Evolutionary conservation across 2,888 invertebrate species (phyloP), one percentile per base, ranked within the genome.

Genomic region (Bellardia bayeri): DNA sequence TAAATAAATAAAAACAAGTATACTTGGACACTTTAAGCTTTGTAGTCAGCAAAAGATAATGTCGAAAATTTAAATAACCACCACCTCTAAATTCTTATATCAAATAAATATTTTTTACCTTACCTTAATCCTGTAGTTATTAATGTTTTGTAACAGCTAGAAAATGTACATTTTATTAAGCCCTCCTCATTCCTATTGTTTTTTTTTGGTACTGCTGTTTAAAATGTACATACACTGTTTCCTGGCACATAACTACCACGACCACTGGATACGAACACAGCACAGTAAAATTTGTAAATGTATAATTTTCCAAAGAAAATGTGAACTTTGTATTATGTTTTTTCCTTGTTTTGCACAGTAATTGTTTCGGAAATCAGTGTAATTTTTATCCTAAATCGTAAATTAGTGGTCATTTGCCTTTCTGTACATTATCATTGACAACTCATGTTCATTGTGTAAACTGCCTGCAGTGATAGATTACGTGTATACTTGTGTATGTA

Each of bases 391-490:
- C 42, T 11, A 54, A 76, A 58, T 69, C 69, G 16, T 76, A 83
- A 83, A 76, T 71, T 69, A 76, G 56, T 83, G 64, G 56, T 61
- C 81, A 85, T 58, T 69, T 75, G 40, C 30, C 75, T 66, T 40
- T 54, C 23, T 68, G 11, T 1, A 68, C 30, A 49, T 42, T 63
- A 51, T 37, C 42, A 14, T 7, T 68, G 30, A 42, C 51, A n/a
- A 16, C 13, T 30, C 14, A 49, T 37, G 69, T 11, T 16, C 16
- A 3, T 13, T 58, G 11, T 58, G 30, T 64, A 5, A 14, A 40
- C 61, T 61, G n/a, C 63, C 40, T 58, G 13, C 30, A 30, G 33
- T 58, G 8, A 3, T 8, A 4, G 8, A 40, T 0, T 8, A 58
- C 30, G 23, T 58, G 23, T 13, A 23, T 63, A n/a, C 33, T 37